These are phyloP conservation scores for Ochropleura plecta DNA, from an alignment of 2,888 invertebrate genomes.

Conservation along the genomic window DNA sequence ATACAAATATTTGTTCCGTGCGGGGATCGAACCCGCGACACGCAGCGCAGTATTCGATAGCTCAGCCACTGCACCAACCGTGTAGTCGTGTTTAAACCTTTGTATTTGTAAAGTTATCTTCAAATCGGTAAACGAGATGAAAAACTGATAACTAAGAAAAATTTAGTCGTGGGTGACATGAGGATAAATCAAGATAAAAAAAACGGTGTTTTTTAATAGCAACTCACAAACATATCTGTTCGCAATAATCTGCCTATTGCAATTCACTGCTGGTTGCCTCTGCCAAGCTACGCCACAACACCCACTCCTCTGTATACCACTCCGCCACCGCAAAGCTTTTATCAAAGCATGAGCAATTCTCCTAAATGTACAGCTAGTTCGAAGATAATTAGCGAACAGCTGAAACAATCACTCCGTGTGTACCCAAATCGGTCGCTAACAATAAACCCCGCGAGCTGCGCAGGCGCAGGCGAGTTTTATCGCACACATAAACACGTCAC, in stretches of 20 bases:
- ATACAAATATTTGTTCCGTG: too few relatives aligned
- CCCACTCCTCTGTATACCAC: neutral
- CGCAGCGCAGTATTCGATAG: too few relatives aligned
- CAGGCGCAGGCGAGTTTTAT: conserved; percentile 76
- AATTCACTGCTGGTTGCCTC: neutral
- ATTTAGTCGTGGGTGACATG: too few relatives aligned
- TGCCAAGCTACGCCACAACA: neutral
- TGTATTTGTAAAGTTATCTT: too few relatives aligned
- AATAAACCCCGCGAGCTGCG: conserved; percentile 67
- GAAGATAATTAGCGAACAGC: conserved; percentile 5
- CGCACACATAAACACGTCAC: conserved; percentile 79
- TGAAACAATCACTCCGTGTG: conserved; percentile 63
- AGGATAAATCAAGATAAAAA: too few relatives aligned
- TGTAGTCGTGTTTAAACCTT: too few relatives aligned
- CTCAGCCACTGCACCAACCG: too few relatives aligned
- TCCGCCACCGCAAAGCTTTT: neutral
- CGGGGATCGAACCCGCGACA: too few relatives aligned
- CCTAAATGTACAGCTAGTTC: neutral
- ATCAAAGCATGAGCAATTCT: neutral
- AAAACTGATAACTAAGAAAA: too few relatives aligned
- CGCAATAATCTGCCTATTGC: neutral
- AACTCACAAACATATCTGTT: too few relatives aligned
- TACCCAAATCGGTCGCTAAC: conserved; percentile 59
- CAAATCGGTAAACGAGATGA: too few relatives aligned
- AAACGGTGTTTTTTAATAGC: too few relatives aligned